Evolutionary conservation across 2,888 invertebrate genomes (phyloP), one percentile per base, ranked within the genome.

Genomic region (Baronia brevicornis): DNA sequence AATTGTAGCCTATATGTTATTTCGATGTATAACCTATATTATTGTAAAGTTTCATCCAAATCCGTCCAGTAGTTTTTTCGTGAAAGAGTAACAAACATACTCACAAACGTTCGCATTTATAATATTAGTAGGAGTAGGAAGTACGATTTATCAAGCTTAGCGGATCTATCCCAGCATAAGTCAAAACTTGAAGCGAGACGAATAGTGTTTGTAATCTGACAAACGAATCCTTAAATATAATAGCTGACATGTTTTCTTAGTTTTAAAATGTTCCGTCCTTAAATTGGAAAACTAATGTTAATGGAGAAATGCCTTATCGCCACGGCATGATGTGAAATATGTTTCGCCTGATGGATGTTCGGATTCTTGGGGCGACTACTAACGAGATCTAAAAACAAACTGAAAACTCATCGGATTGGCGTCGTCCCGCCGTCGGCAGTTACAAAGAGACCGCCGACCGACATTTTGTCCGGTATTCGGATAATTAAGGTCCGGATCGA

Each of bases 371-470:
- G 54, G 48, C 44, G 52, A 50, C 60, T 60, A 57, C 63, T 69
- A 66, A 70, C 62, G 62, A 68, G 66, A 66, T 72, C 73, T 73
- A 74, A 72, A 77, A 77, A 70, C 66, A 66, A 70, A 71, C 67
- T 53, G 50, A 52, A 48, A 59, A 54, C 56, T 55, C 60, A 59
- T 63, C 54, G 56, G 57, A 64, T 41, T 26, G 31, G 38, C 41
- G 41, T 44, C 45, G 24, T 29, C 36, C 62, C 55, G 62, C 51
- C 60, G 57, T 60, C 65, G 58, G 60, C 60, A 51, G 62, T 60
- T 54, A 56, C 53, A 65, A 65, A 61, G 61, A 51, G 54, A 51
- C 64, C 71, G 66, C 62, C 54, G 57, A 45, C 61, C 58, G 62
- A 65, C 61, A 56, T 64, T 67, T 65, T 44, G 60, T 58, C 54